Conservation (phyloP, 2,888 invertebrate genomes). For the Coronaproctus castanopsis region DNA sequence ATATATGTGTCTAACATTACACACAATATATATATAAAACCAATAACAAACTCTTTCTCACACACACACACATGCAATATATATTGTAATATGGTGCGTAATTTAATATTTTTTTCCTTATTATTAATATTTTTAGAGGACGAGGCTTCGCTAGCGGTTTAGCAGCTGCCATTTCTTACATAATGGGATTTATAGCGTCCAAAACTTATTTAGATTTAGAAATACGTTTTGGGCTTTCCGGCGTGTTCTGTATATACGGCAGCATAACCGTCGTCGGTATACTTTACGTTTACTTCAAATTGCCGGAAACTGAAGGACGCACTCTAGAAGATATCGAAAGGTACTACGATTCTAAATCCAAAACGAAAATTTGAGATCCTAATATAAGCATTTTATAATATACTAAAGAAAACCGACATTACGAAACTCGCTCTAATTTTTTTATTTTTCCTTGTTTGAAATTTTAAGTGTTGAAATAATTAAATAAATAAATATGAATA, state of each 20-base stretch:
- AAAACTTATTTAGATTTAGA: constrained; percentile 35
- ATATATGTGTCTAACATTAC: too few species aligned
- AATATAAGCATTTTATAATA: too few species aligned
- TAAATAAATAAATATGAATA: too few species aligned
- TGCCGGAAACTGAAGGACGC: constrained; percentile 37
- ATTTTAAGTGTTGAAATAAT: too few species aligned
- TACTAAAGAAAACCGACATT: too few species aligned
- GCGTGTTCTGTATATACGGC: constrained; percentile 33
- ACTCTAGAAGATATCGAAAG: constrained; percentile 33
- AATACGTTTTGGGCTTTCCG: constrained; percentile 28
- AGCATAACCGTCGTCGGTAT: constrained; percentile 30
- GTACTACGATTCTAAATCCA: constrained; percentile 25
- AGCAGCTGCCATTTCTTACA: constrained; percentile 34
- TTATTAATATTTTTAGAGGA: constrained; percentile 27
- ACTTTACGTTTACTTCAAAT: constrained; percentile 31
- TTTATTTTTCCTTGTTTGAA: too few species aligned
- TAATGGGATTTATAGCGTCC: constrained; percentile 32
- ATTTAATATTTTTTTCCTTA: too few species aligned
- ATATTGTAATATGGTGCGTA: too few species aligned
- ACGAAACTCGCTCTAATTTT: too few species aligned
- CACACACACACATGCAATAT: too few species aligned
- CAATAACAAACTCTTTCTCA: too few species aligned
- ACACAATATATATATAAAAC: too few species aligned
- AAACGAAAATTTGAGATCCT: constrained; percentile 7
- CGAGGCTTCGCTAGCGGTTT: constrained; percentile 34